phyloP scores from a whole-genome alignment of 2,113 vertebrate genomes.

The Psammodynastes pulverulentus region DNA sequence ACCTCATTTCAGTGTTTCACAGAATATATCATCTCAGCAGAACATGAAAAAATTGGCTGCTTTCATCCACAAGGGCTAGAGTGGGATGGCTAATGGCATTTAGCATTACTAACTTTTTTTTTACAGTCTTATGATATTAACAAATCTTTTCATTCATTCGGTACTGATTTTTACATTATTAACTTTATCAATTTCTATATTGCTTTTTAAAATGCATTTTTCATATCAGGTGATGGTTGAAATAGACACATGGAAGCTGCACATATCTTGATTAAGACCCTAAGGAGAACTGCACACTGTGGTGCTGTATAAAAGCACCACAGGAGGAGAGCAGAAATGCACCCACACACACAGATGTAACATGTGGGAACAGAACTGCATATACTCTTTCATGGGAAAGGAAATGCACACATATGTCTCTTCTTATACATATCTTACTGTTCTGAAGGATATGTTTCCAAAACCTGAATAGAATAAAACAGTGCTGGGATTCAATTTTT shows the following conservation, averaged over 20 bases:
- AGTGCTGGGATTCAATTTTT: no score
- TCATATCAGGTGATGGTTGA: not conserved
- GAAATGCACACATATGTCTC: not conserved
- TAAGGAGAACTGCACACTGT: not conserved
- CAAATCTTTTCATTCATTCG: not conserved
- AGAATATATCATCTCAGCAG: not conserved
- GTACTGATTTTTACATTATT: not conserved
- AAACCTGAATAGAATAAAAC: not conserved
- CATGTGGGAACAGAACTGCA: not conserved
- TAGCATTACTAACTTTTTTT: not conserved
- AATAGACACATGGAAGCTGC: not conserved
- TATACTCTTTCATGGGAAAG: not conserved
- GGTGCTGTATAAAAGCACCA: not conserved
- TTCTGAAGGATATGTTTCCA: not conserved
- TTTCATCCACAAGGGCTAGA: not conserved
- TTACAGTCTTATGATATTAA: not conserved
- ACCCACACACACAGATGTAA: not conserved
- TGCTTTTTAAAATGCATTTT: not conserved
- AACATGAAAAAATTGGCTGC: not conserved
- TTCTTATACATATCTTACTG: not conserved
- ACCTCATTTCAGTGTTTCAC: not conserved
- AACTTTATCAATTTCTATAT: no score
- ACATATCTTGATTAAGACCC: not conserved
- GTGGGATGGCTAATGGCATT: not conserved
- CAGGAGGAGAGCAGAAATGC: not conserved